phyloP scores from a whole-genome alignment of 2,797 vertebrate species.

The Falco columbarius region DNA sequence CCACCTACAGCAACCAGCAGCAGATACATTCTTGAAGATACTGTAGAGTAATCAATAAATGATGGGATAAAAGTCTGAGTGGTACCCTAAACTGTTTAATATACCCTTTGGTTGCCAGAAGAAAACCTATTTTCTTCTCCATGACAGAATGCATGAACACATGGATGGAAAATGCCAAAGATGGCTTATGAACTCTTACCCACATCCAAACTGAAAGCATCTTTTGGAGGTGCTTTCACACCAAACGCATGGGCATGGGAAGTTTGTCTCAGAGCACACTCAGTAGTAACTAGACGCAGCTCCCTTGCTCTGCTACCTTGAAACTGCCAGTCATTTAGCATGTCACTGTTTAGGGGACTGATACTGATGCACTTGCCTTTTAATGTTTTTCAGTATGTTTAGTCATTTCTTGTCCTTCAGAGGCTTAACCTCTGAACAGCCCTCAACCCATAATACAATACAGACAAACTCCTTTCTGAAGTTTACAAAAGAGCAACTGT shows the following conservation, averaged over 20 bases:
- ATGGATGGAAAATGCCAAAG: neutral
- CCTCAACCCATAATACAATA: neutral
- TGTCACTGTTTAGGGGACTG: neutral
- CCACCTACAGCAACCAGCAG: neutral
- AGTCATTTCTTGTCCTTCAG: neutral
- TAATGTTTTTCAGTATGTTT: neutral
- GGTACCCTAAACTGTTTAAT: neutral
- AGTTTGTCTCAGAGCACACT: neutral
- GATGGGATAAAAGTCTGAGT: neutral
- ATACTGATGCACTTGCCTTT: neutral
- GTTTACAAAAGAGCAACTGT: neutral
- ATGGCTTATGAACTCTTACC: neutral
- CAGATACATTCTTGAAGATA: neutral
- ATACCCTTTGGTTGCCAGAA: neutral
- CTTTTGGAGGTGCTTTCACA: neutral
- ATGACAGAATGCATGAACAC: accelerated
- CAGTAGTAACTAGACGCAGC: neutral
- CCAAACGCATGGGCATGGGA: neutral
- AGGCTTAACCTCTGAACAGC: neutral
- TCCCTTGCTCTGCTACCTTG: neutral
- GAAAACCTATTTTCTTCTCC: neutral
- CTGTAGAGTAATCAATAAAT: neutral
- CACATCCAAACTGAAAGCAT: neutral
- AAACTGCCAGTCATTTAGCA: neutral
- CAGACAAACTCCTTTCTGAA: neutral